A percentile compares a stretch with the other conserved stretches of the same genome.
These are phyloP conservation scores for Ammodytes marinus DNA, from an alignment of 2,113 vertebrate genomes.

Conservation along the genomic window DNA sequence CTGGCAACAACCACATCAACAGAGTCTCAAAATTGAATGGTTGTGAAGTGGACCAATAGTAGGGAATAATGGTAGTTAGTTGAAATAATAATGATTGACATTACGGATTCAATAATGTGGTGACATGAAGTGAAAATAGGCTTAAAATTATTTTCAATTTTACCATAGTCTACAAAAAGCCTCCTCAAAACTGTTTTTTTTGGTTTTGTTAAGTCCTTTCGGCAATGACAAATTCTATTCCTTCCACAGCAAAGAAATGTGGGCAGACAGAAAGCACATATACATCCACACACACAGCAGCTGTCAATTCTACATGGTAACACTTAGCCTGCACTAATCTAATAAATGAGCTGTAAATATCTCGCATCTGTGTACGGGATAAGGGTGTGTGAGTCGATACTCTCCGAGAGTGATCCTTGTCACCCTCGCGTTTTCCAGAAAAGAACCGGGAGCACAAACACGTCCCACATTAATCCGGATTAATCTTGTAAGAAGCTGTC, in stretches of 20 bases:
- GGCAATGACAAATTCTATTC: not conserved
- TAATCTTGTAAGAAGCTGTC: slow-evolving; percentile 34
- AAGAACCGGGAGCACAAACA: slow-evolving; percentile 34
- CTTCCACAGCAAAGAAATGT: not conserved
- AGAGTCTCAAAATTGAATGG: not conserved
- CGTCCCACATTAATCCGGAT: slow-evolving; percentile 37
- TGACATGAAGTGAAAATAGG: not conserved
- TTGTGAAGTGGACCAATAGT: not conserved
- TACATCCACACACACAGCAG: slow-evolving; percentile 15
- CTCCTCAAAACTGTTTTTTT: not conserved
- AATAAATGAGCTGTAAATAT: slow-evolving; percentile 74
- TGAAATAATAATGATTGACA: not conserved
- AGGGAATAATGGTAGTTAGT: not conserved
- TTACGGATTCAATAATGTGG: not conserved
- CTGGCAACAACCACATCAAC: slow-evolving; percentile 72
- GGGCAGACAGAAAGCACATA: not conserved
- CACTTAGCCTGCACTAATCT: slow-evolving; percentile 64
- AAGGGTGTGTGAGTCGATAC: slow-evolving; percentile 19
- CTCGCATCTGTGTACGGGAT: slow-evolving; percentile 32
- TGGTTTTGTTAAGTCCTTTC: not conserved
- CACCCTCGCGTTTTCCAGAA: slow-evolving; percentile 17
- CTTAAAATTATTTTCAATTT: not conserved
- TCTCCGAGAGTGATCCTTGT: slow-evolving; percentile 35
- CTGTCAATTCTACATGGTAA: slow-evolving; percentile 48
- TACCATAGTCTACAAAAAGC: not conserved